Percentiles rank a stretch among this genome's conserved stretches.
phyloP scores from a whole-genome alignment of 1,140 invertebrate genomes.

The Dryas iulia region DNA sequence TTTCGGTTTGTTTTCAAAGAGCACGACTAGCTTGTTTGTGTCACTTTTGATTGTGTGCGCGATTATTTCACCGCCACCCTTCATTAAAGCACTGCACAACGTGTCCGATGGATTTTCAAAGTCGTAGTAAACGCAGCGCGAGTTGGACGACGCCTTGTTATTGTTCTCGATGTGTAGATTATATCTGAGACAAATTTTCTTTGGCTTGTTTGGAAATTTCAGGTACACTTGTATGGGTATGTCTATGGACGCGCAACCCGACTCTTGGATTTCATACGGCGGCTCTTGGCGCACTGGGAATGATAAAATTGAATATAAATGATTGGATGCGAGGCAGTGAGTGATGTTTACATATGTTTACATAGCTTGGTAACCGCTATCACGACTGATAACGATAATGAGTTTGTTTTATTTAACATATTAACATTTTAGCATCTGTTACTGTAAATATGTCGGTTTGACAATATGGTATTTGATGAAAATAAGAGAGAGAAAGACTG shows the following conservation, averaged over 20 bases:
- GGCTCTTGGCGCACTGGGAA: slow-evolving; percentile 75
- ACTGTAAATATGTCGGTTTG: slow-evolving; percentile 9
- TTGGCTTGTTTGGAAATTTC: slow-evolving; percentile 65
- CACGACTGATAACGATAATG: slow-evolving; percentile 35
- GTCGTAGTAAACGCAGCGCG: slow-evolving; percentile 66
- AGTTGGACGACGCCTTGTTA: slow-evolving; percentile 57
- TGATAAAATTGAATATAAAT: slow-evolving; percentile 15
- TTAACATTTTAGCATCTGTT: slow-evolving; percentile 19
- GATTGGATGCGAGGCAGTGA: slow-evolving; percentile 16
- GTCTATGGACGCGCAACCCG: slow-evolving; percentile 67
- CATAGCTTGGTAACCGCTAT: slow-evolving; percentile 30
- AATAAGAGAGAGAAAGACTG: too few relatives aligned
- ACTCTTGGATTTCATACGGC: slow-evolving; percentile 75
- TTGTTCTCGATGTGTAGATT: slow-evolving; percentile 67
- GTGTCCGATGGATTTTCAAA: slow-evolving; percentile 64
- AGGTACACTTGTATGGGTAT: slow-evolving; percentile 75
- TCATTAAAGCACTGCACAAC: slow-evolving; percentile 60
- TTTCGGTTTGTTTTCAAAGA: slow-evolving; percentile 41
- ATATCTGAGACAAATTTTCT: slow-evolving; percentile 68
- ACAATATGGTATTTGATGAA: too few relatives aligned
- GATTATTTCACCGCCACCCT: slow-evolving; percentile 62
- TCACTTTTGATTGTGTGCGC: slow-evolving; percentile 24
- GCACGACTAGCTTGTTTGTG: slow-evolving; percentile 41
- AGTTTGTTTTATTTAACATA: slow-evolving; percentile 29
- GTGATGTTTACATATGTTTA: slow-evolving; percentile 23